These are phyloP conservation scores for Rhagonycha fulva DNA, from an alignment of 2,888 invertebrate species.

Conservation along the genomic window DNA sequence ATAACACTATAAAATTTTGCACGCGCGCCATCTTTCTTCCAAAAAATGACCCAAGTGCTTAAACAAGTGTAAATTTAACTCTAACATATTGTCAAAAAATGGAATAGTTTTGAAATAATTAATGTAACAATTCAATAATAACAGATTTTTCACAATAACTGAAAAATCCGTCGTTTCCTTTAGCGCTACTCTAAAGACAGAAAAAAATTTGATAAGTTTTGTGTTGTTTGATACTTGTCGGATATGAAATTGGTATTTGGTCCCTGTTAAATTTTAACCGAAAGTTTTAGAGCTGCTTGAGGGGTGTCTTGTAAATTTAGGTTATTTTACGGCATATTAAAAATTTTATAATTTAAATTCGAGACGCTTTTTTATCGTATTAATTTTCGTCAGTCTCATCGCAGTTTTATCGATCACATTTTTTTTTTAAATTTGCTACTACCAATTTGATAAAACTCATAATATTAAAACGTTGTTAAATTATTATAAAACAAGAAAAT, in stretches of 20 bases:
- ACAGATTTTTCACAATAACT: constrained; percentile 3
- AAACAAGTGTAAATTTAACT: constrained; percentile 39
- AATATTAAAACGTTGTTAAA: background rate
- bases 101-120: constrained; percentile 48
- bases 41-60: constrained; percentile 31
- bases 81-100: constrained; percentile 58
- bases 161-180: background rate
- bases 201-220: constrained; percentile 28
- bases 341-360: constrained; percentile 16
- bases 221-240: constrained; percentile 45
- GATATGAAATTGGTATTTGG: constrained; percentile 55
- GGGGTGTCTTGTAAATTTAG: constrained; percentile 30
- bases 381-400: constrained; percentile 49
- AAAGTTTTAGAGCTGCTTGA: constrained; percentile 37
- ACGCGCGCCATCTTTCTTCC: constrained; percentile 15
- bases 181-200: constrained; percentile 11
- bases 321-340: constrained; percentile 34
- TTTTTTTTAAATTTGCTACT: constrained; percentile 30
- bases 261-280: constrained; percentile 51
- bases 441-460: constrained; percentile 9
- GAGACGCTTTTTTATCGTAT: constrained; percentile 1
- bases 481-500: background rate
- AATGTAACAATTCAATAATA: constrained; percentile 28
- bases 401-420: constrained; percentile 52
- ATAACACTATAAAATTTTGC: constrained; percentile 40